Evolutionary conservation across 2,113 vertebrate species (phyloP), one percentile per base, ranked within the genome.

Genomic region (Rhea americana): DNA sequence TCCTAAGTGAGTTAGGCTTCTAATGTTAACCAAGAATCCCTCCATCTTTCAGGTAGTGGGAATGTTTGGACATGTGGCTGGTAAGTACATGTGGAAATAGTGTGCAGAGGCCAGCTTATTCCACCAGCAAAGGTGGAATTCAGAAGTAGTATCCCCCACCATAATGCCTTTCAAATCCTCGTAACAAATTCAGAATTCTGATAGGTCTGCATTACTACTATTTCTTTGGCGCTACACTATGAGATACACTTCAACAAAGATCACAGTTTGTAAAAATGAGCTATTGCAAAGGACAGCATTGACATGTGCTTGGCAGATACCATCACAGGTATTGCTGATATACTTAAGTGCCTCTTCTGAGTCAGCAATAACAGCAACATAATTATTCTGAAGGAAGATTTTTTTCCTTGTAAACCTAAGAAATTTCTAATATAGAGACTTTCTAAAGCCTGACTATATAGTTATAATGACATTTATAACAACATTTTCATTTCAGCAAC

Each of bases 91-190:
- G 17, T 5, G 22, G 37, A 35, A 62, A 65, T 1, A 45, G 18
- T 3, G 4, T 2, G 22, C 1, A 2, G 4, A 32, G 19, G 16
- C 7, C 28, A 59, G 37, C 1, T 53, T 88, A 22, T 16, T 2
- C 17, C 13, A 25, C 43, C 11, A 50, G 37, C 17, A 68, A 83
- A 68, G 13, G 22, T 50, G 28, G 8, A 59, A 28, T 45, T 45
- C 47, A 80, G 39, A n/a, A 11, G 15, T 43, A 72, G 32, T 37
- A 58, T 35, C 4, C 5, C 13, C 59, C 63, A 26, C 21, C 13
- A 5, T 55, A 48, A n/a, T 13, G 12, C 7, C 24, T 55, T 2
- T 26, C 32, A 43, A 3, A 59, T 24, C 30, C 37, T 8, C 0
- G 1, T 22, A 68, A 50, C 22, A 77, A 25, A 55, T 43, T 30